phyloP scores from a whole-genome alignment of 2,113 vertebrate species.

The Corapipo altera region DNA sequence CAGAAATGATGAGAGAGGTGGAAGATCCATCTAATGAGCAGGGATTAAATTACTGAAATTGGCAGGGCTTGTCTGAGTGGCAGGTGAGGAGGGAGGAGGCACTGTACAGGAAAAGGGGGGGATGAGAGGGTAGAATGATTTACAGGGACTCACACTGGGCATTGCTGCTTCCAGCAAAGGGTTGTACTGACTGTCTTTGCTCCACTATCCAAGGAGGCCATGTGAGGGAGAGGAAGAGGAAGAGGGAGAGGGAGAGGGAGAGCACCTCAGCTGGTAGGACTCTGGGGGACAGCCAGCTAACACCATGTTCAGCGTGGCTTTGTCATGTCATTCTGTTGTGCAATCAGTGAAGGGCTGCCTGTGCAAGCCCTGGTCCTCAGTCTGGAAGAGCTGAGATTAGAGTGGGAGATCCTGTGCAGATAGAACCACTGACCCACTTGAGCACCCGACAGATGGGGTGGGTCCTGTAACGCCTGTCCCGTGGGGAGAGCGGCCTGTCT shows the following conservation, averaged over 20 bases:
- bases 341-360: neutral
- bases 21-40: slow-evolving; percentile 50
- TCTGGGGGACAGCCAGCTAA: neutral
- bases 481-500: neutral
- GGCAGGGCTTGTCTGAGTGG: slow-evolving; percentile 31
- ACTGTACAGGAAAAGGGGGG: neutral
- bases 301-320: neutral
- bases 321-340: neutral
- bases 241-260: neutral
- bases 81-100: neutral
- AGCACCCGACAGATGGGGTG: neutral
- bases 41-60: slow-evolving; percentile 49
- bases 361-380: neutral
- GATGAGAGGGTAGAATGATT: neutral
- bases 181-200: neutral
- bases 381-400: neutral
- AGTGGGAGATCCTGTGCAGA: neutral
- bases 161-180: neutral
- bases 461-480: neutral
- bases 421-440: neutral
- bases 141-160: neutral
- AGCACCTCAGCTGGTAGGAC: neutral
- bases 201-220: neutral
- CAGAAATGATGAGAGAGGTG: slow-evolving; percentile 61
- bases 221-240: neutral